Evolutionary conservation across 1,140 invertebrate genomes (phyloP), one percentile per base, ranked within the genome.

Genomic region (Apis cerana): DNA sequence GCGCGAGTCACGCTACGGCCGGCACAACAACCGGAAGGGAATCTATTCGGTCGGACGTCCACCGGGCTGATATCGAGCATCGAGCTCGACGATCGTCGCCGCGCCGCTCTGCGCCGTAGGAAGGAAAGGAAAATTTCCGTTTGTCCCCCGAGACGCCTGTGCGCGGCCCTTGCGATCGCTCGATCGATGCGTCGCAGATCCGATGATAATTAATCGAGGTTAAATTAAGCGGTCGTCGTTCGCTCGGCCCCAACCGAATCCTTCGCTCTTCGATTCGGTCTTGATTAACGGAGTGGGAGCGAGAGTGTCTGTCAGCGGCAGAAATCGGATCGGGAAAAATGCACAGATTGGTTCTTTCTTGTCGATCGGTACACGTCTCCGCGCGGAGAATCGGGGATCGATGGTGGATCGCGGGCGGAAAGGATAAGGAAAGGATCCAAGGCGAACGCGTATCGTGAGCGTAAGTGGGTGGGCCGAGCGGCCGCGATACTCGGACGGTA

Each of bases 281-380:
- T 67, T 89, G 89, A 90, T 90, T 89, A 90, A 90, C 83, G 85
- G 76, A 62, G 82, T 43, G 65, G 77, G 76, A 81, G 88, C 84
- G 88, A 82, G 81, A 54, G 10, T 33, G 72, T 67, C 85, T 75
- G 88, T 85, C 87, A 67, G 67, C 54, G 67, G 64, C 87, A 88
- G 86, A 76, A 76, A 79, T 79, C 83, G 78, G 65, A 58, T 84
- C 75, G 70, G 54, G 2, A 27, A 10, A 2, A 23, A 2, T 7
- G 17, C 23, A 13, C 10, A 13, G 2, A 13, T 10, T 12, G 50
- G 50, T 52, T 10, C 13, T 12, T 54, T 54, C 52, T 52, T 52
- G 1, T 13, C 52, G 52, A 1, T 13, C 11, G 50, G 1, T 2
- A 8, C 8, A 9, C 50, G 50, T 52, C 11, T 52, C 52, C 33